These are phyloP conservation scores for Umimayanthus chanpuru DNA, from an alignment of 92 coral and sea anemone species.

Conservation along the genomic window DNA sequence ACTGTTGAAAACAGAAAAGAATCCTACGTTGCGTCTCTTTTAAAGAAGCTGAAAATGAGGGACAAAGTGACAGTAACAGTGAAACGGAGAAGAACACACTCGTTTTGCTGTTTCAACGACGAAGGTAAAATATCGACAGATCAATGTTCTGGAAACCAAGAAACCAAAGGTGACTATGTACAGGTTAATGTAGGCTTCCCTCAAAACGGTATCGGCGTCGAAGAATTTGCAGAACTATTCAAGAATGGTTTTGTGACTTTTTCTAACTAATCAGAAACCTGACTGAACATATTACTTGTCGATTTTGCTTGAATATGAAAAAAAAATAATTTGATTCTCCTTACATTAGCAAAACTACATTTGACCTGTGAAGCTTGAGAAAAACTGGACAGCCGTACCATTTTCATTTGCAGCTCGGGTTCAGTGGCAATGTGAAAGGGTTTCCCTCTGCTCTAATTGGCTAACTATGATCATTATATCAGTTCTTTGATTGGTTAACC, in stretches of 20 bases:
- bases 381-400: too few relatives aligned
- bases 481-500: too few relatives aligned
- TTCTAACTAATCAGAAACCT: neutral
- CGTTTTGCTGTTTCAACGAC: neutral
- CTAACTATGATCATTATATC: too few relatives aligned
- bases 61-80: conserved; percentile 21
- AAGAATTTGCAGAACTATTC: neutral
- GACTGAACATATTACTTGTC: too few relatives aligned
- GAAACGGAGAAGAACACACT: neutral
- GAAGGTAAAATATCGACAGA: neutral
- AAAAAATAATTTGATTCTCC: too few relatives aligned
- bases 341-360: too few relatives aligned
- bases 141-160: neutral
- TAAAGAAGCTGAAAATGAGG: conserved; percentile 10
- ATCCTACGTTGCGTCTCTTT: neutral
- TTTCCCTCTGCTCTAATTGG: too few relatives aligned
- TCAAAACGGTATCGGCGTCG: too few relatives aligned
- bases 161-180: neutral
- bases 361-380: too few relatives aligned
- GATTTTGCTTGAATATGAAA: too few relatives aligned
- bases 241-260: neutral
- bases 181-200: neutral
- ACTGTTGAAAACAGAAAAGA: neutral
- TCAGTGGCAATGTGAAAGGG: too few relatives aligned
- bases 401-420: too few relatives aligned